Conservation (phyloP, 2,113 vertebrate genomes). For the Vidua macroura region DNA sequence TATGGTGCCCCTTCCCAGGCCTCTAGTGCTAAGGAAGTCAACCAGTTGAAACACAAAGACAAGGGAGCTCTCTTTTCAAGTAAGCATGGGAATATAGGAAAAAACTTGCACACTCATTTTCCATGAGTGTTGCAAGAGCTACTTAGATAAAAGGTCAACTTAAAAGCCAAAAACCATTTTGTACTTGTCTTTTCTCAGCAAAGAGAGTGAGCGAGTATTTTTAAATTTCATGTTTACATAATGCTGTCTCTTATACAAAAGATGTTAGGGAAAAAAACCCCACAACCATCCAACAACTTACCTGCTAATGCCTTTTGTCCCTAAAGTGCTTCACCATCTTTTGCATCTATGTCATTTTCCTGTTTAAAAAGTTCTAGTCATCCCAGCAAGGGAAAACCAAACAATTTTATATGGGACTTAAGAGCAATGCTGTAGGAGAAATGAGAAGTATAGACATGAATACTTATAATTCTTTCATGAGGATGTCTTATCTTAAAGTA, state of each 20-base stretch:
- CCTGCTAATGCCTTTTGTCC: background rate
- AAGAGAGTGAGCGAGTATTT: background rate
- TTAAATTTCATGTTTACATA: background rate
- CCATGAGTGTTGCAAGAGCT: background rate
- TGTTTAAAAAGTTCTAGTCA: background rate
- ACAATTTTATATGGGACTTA: background rate
- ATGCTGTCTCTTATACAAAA: background rate
- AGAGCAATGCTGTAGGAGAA: background rate
- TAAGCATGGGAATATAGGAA: background rate
- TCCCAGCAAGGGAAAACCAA: background rate
- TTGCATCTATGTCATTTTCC: background rate
- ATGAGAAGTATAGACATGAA: background rate
- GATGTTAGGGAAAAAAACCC: background rate
- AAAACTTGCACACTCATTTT: background rate
- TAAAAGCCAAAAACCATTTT: background rate
- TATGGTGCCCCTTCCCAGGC: slow-evolving; percentile 14
- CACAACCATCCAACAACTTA: background rate
- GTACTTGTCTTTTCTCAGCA: background rate
- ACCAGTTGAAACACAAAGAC: slow-evolving; percentile 7
- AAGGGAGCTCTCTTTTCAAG: slow-evolving; percentile 7
- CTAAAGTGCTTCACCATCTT: background rate
- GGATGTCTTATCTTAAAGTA: background rate
- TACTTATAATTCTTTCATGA: background rate
- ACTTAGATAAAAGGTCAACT: background rate
- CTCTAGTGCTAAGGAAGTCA: slow-evolving; percentile 20